A percentile compares a stretch with the other conserved stretches of the same genome.
These are phyloP conservation scores for Oxyteleia sp. DNA, from an alignment of 2,888 invertebrate genomes.

Conservation along the genomic window DNA sequence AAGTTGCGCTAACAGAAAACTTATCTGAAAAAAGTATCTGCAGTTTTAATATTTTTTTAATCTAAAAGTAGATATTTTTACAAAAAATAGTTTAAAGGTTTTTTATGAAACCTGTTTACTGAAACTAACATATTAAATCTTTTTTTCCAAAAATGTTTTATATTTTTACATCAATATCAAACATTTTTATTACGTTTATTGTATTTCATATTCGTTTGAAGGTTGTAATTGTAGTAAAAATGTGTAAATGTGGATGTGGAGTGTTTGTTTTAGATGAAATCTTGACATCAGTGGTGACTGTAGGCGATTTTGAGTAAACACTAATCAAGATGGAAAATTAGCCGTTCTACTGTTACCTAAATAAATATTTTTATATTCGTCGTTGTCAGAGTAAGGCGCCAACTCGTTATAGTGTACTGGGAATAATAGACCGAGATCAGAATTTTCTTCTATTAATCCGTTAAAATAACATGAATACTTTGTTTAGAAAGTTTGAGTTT, in stretches of 20 bases:
- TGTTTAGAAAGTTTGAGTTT: conserved; percentile 13
- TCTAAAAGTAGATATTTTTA: no score
- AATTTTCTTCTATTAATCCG: conserved; percentile 11
- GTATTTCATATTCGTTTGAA: neutral
- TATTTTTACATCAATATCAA: no score
- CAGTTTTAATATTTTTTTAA: no score
- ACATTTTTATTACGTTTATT: no score
- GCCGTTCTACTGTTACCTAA: conserved; percentile 78
- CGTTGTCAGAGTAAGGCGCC: conserved; percentile 51
- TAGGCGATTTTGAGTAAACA: conserved; percentile 73
- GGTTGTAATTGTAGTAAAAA: neutral
- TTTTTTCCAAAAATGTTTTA: no score
- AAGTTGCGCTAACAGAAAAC: no score
- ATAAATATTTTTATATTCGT: conserved; percentile 84
- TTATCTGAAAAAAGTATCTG: no score
- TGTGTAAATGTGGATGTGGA: neutral
- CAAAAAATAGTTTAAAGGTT: no score
- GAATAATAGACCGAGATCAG: neutral
- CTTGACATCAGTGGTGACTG: neutral
- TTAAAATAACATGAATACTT: conserved; percentile 20
- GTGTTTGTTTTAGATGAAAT: neutral
- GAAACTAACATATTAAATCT: no score
- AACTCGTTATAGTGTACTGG: neutral
- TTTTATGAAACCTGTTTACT: no score
- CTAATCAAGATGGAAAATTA: conserved; percentile 78